Evolutionary conservation across 2,888 invertebrate genomes (phyloP).

Genomic region (Ectemnius cavifrons): DNA sequence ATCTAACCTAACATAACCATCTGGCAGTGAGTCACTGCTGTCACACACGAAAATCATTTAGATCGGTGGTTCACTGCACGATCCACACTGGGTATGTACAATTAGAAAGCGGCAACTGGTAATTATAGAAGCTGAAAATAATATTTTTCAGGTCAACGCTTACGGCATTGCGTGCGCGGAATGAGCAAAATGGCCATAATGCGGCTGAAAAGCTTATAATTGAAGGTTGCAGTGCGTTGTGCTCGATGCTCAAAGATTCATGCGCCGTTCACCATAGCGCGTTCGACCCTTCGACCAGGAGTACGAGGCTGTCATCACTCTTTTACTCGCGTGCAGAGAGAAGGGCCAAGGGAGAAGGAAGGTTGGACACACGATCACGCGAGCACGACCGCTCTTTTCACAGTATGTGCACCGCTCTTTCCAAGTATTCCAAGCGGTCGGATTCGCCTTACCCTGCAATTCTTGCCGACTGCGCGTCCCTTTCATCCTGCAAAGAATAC

Average conservation of each 20-base stretch:
- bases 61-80: too few relatives aligned
- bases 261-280: background rate
- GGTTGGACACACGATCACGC: conserved; percentile 3
- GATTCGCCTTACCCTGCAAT: background rate
- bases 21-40: too few relatives aligned
- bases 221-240: conserved; percentile 8
- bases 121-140: too few relatives aligned
- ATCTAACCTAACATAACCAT: too few relatives aligned
- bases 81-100: too few relatives aligned
- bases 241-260: conserved; percentile 48
- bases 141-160: too few relatives aligned
- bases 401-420: background rate
- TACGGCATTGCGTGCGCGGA: too few relatives aligned
- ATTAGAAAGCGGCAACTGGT: too few relatives aligned
- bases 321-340: background rate
- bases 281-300: background rate
- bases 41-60: too few relatives aligned
- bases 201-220: conserved; percentile 48
- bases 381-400: background rate
- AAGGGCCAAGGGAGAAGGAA: background rate
- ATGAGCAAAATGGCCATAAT: background rate
- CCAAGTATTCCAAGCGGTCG: background rate
- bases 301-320: conserved; percentile 1
- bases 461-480: background rate
- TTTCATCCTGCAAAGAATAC: background rate